Evolutionary conservation across 1,140 invertebrate species (phyloP), one percentile per base, ranked within the genome.

Genomic region (Augochlora pura): DNA sequence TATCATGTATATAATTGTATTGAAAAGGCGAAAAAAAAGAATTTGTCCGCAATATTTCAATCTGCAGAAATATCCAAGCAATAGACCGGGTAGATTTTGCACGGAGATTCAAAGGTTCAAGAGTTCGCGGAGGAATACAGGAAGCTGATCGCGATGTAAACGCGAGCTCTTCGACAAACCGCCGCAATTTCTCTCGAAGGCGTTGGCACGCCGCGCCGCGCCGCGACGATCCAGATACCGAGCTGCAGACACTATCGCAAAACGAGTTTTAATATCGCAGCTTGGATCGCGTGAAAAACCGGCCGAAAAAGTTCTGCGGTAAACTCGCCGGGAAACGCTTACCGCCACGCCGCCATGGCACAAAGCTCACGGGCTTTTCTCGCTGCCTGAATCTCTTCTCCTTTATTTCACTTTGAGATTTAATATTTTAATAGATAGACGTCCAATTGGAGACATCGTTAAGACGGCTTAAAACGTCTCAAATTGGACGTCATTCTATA

Each of bases 221-320:
- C 42, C 42, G 42, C 42, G 32, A 18, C 76, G 69, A 78, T 78
- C 76, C 59, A 78, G 68, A 78, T 77, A 77, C 32, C 67, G 66
- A 42, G 25, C n/a, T n/a, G 12, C 12, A 71, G 75, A 77, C 72
- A 78, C 32, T 78, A 78, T 78, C 76, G 46, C 69, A 32, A 78
- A 78, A 78, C 76, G 68, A 78, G 76, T 78, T 78, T 72, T 72
- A 78, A 78, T 78, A 78, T 78, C 68, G 60, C 49, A 8, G 46
- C 25, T 77, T 42, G 66, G 49, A 67, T 66, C 73, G 73, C 18
- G 49, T 57, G 75, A 70, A 62, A 70, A 77, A 32, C 38, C 21
- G 38, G 9, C 59, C 32, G 38, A 72, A 78, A 78, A 64, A 63
- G 63, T 63, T 77, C 46, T 39, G 23, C 68, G 46, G 75, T 2